Conservation (phyloP, 2,113 vertebrate species). For the Numenius arquata region DNA sequence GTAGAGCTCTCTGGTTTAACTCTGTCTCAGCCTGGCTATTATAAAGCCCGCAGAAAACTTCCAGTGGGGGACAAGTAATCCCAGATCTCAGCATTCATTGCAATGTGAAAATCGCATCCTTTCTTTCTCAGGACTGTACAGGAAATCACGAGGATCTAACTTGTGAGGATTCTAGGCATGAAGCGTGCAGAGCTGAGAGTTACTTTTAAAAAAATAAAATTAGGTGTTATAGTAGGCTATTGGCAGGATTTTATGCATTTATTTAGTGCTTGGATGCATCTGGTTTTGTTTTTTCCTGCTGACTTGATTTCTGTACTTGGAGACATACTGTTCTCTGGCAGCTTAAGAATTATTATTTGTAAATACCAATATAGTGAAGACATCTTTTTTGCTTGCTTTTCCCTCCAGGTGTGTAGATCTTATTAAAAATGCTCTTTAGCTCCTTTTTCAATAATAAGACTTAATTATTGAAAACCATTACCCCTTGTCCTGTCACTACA, state of each 20-base stretch:
- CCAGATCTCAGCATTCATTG: neutral
- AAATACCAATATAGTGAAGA: neutral
- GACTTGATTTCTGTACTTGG: neutral
- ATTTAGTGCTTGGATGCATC: neutral
- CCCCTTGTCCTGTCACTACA: too few relatives aligned
- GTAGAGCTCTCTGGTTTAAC: neutral
- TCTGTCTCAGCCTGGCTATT: neutral
- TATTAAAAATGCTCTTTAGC: neutral
- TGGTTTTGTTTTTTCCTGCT: neutral
- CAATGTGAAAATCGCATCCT: neutral
- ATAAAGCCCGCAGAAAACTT: neutral
- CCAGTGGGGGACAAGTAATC: neutral
- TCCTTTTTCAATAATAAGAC: neutral
- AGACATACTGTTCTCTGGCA: neutral
- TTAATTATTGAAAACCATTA: too few relatives aligned
- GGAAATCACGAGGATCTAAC: neutral
- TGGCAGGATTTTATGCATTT: neutral
- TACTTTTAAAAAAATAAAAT: neutral
- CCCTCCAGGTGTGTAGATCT: neutral
- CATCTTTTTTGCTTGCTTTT: neutral
- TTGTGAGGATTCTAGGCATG: too few relatives aligned
- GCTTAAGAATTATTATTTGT: neutral
- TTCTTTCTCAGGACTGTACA: neutral
- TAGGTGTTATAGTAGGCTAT: neutral
- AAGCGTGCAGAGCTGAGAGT: neutral